Base-by-base conservation (phyloP, 2,113 vertebrate species). In the Oncorhynchus masou region DNA sequence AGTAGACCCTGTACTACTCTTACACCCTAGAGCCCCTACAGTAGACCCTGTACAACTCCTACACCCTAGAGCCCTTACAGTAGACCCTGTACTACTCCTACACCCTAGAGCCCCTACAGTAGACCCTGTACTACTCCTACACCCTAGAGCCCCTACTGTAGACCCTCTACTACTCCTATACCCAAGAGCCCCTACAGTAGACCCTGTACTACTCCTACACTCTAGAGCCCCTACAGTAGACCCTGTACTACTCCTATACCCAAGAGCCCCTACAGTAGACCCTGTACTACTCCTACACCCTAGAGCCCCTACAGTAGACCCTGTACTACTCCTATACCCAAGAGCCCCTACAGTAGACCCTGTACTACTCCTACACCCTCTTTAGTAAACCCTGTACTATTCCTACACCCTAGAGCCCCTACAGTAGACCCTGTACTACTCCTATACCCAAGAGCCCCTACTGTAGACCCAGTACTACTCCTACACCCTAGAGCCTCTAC, bases 1-100 rank as follows among this genome's bases (percentile, higher is more conserved):
- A 34, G 34, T 34, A 34, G 6, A 34, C 6, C 6, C 34, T 34
- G 31, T 1, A 34, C 31, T 34, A 34, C 6, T 34, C 31, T 6
- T 34, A 34, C 6, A 34, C 31, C 31, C 31, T 7, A 29, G 27
- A 19, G 13, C 11, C 22, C 0, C 25, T 5, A 34, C 66, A 68
- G 27, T 13, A 68, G 15, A 77, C 59, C 11, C 77, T 88, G 19
- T 71, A 80, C 74, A 86, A 88, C 4, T 0, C 51, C 68, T 88
- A 84, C 71, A 86, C 70, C 4, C 81, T 84, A 16, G 27, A 19
- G 25, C 11, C 22, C 0, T 12, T 5, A 34, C 66, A 68, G 27
- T 13, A 68, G 15, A 25, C 2, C 11, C 27, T 25, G 39, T 45
- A 81, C 77, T 88, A 88, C 2, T 1, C 49, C 49, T 86, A 86